These are phyloP conservation scores for Carcina quercana DNA, from an alignment of 2,888 invertebrate genomes.

Conservation along the genomic window DNA sequence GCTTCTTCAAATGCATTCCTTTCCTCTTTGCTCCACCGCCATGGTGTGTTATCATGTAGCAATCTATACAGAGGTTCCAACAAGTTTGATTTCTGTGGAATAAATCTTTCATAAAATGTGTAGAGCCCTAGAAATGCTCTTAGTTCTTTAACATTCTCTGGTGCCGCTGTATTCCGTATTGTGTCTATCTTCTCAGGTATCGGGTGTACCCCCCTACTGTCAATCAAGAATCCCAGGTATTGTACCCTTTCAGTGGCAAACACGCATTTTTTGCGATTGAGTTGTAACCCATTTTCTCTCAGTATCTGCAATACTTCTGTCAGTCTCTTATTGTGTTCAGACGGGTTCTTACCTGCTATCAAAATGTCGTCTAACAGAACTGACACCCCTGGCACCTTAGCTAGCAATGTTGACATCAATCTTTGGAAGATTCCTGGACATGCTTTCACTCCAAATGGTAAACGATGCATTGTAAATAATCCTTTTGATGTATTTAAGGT, in stretches of 20 bases:
- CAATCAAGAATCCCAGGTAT: neutral
- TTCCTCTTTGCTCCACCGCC: neutral
- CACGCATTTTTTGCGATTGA: neutral
- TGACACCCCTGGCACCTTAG: neutral
- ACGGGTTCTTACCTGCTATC: neutral
- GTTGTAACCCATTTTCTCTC: neutral
- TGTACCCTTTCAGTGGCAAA: neutral
- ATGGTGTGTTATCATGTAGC: neutral
- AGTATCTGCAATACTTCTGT: neutral
- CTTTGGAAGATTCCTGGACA: slow-evolving; percentile 1
- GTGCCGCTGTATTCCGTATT: neutral
- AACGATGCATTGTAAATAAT: slow-evolving; percentile 3
- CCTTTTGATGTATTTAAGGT: slow-evolving; percentile 2
- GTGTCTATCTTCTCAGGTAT: neutral
- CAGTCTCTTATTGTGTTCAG: neutral
- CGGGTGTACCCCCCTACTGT: neutral
- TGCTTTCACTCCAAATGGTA: no score
- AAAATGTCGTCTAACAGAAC: slow-evolving; percentile 1
- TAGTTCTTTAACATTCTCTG: neutral
- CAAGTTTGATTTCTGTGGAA: neutral
- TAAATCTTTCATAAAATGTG: neutral
- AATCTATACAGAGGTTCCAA: neutral
- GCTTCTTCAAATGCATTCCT: neutral
- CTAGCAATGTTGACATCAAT: neutral
- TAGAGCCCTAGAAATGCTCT: neutral